Conservation (phyloP, 1,140 invertebrate species). For the Pectinophora gossypiella region DNA sequence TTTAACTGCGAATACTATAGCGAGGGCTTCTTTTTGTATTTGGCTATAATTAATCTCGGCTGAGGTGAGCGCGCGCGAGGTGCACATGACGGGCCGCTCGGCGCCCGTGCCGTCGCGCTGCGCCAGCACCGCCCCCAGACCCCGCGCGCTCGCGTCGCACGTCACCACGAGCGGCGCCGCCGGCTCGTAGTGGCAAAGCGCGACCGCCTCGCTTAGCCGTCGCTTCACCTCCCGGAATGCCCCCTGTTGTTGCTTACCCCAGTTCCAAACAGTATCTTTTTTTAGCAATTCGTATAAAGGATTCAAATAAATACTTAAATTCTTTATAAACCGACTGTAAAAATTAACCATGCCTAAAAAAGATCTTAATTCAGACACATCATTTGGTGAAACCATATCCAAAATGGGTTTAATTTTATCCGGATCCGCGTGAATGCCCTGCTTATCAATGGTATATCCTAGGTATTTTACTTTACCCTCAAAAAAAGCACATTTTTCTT, state of each 20-base stretch:
- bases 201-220: not conserved
- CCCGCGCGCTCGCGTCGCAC: not conserved
- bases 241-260: not conserved
- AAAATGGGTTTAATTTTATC: not conserved
- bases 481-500: no score
- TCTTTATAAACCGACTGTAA: not conserved
- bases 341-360: not conserved
- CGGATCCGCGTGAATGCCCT: not conserved
- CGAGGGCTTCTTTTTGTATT: no score
- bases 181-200: not conserved
- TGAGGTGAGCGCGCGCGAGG: no score
- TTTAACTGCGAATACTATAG: no score
- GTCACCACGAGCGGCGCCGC: not conserved
- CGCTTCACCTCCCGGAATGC: not conserved
- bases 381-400: not conserved
- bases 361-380: not conserved
- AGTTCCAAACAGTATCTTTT: not conserved
- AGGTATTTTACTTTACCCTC: not conserved
- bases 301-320: not conserved
- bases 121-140: not conserved
- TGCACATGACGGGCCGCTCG: not conserved
- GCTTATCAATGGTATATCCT: not conserved
- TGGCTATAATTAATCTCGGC: no score
- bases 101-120: not conserved
- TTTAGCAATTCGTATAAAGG: not conserved